These are phyloP conservation scores for Zapus hudsonius DNA, from an alignment of 2,113 vertebrate species.

Conservation along the genomic window DNA sequence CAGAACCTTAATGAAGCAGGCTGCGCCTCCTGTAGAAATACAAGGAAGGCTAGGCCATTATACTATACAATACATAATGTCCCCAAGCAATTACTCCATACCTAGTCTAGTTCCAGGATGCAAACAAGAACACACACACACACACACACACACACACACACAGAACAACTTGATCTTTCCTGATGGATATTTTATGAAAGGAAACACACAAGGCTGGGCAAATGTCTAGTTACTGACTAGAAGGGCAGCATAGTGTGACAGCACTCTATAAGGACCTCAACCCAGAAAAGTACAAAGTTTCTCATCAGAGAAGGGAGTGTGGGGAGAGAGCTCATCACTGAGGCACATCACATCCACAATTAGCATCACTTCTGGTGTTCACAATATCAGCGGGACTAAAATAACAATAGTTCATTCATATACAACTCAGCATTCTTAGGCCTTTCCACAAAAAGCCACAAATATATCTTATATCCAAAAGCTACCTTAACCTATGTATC, in stretches of 20 bases:
- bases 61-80: background rate
- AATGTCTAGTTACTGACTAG: background rate
- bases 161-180: background rate
- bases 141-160: too few relatives aligned
- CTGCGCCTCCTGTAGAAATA: background rate
- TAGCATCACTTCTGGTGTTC: background rate
- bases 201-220: background rate
- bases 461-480: slow-evolving; percentile 5
- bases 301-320: background rate
- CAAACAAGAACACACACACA: too few relatives aligned
- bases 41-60: background rate
- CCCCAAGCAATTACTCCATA: background rate
- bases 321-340: background rate
- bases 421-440: background rate
- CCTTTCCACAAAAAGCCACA: background rate
- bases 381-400: background rate
- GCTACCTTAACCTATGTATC: background rate
- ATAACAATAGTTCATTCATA: background rate
- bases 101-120: background rate
- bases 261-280: background rate
- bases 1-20: slow-evolving; percentile 9
- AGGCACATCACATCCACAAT: background rate
- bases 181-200: background rate
- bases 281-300: background rate
- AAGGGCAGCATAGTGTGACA: background rate